Evolutionary conservation across 2,797 vertebrate genomes (phyloP).

Genomic region (Esox lucius): DNA sequence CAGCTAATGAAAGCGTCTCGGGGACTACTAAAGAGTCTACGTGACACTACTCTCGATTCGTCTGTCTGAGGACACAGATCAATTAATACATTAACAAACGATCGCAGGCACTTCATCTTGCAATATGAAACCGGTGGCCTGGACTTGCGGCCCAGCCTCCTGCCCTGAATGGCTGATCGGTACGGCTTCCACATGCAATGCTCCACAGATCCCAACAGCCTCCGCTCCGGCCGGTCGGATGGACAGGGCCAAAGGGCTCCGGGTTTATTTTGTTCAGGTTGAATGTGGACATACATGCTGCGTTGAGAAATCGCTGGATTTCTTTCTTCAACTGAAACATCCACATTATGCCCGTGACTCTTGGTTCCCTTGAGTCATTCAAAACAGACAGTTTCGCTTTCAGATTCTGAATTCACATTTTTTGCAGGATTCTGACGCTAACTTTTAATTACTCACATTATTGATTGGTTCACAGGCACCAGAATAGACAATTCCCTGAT

Average conservation of each 20-base stretch:
- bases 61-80: conserved; percentile 68
- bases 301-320: background rate
- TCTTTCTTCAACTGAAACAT: background rate
- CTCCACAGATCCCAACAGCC: conserved; percentile 38
- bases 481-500: background rate
- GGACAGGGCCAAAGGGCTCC: conserved; percentile 5
- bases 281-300: conserved; percentile 11
- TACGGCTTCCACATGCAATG: conserved; percentile 27
- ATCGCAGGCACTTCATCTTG: conserved; percentile 60
- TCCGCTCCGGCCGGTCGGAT: conserved; percentile 24
- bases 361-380: background rate
- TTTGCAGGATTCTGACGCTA: background rate
- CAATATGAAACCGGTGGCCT: conserved; percentile 59
- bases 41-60: conserved; percentile 64
- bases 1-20: conserved; percentile 66
- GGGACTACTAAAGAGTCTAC: conserved; percentile 65
- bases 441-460: background rate
- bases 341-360: background rate
- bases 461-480: background rate
- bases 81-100: conserved; percentile 74
- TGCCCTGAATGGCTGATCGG: conserved; percentile 51
- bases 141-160: conserved; percentile 44
- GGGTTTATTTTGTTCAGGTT: conserved; percentile 19
- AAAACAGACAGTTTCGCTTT: background rate
- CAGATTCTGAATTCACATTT: background rate